Evolutionary conservation across 2,888 invertebrate genomes (phyloP).

Genomic region (Eumacrocentrus americanus): DNA sequence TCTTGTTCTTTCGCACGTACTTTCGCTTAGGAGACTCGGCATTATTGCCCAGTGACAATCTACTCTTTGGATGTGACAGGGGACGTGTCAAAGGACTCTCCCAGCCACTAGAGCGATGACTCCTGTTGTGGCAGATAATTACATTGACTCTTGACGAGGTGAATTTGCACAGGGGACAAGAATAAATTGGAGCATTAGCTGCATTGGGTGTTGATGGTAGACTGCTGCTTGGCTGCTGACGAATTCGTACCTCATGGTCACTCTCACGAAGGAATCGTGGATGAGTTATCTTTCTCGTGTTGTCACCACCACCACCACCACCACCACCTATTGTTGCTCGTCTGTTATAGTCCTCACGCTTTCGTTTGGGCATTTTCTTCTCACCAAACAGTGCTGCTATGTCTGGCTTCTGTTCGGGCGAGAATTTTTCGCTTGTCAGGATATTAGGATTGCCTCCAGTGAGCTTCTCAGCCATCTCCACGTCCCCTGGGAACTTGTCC

Average conservation of each 20-base stretch:
- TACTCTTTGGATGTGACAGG: slow-evolving; percentile 38
- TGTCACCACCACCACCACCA: slow-evolving; percentile 31
- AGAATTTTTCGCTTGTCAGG: slow-evolving; percentile 67
- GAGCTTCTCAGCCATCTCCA: slow-evolving; percentile 74
- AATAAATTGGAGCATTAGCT: slow-evolving; percentile 55
- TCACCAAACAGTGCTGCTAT: slow-evolving; percentile 65
- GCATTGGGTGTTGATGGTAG: slow-evolving; percentile 44
- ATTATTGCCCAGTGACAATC: slow-evolving; percentile 27
- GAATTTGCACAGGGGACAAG: slow-evolving; percentile 71
- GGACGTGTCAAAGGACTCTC: slow-evolving; percentile 41
- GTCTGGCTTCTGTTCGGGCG: slow-evolving; percentile 64
- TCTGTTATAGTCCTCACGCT: slow-evolving; percentile 47
- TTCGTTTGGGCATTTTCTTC: slow-evolving; percentile 60
- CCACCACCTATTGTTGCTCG: slow-evolving; percentile 39
- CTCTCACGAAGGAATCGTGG: slow-evolving; percentile 62
- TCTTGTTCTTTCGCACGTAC: slow-evolving; percentile 60
- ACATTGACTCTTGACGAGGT: slow-evolving; percentile 74
- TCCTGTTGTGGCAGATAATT: slow-evolving; percentile 75
- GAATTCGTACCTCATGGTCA: slow-evolving; percentile 71
- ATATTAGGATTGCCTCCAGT: slow-evolving; percentile 76
- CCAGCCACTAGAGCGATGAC: slow-evolving; percentile 66
- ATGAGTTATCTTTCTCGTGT: slow-evolving; percentile 60
- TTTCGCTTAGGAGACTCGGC: slow-evolving; percentile 57
- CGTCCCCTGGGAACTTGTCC: slow-evolving; percentile 82
- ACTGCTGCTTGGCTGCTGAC: slow-evolving; percentile 63